Conservation (phyloP, 2,113 vertebrate species). For the Melanerpes aurifrons region DNA sequence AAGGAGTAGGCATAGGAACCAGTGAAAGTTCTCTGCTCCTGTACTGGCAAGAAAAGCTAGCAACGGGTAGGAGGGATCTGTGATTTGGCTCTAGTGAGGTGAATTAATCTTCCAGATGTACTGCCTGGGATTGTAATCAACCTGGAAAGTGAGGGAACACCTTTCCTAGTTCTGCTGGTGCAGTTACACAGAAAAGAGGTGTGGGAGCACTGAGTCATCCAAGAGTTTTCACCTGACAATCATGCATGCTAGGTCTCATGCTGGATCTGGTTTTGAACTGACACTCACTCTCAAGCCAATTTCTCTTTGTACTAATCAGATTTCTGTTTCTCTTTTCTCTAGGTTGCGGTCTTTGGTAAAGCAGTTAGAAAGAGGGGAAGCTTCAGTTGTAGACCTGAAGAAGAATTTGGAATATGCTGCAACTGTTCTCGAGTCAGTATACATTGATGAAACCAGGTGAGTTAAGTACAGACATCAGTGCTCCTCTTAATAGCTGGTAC, state of each 20-base stretch:
- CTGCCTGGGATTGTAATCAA: background rate
- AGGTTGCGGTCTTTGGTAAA: slow-evolving; percentile 96
- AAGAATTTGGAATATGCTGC: slow-evolving; percentile 98
- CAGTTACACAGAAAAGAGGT: background rate
- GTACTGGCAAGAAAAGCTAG: background rate
- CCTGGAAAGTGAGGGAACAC: background rate
- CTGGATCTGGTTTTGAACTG: background rate
- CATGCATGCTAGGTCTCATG: background rate
- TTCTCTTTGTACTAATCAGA: slow-evolving; percentile 12
- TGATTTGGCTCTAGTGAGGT: background rate
- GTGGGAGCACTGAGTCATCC: rapidly evolving
- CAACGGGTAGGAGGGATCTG: background rate
- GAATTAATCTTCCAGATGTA: background rate
- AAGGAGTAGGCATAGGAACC: background rate
- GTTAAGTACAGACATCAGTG: background rate
- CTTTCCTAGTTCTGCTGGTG: too few relatives aligned
- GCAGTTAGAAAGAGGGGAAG: slow-evolving; percentile 95
- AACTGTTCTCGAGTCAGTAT: slow-evolving; percentile 93
- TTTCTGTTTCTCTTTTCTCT: slow-evolving; percentile 60
- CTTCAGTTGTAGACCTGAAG: slow-evolving; percentile 93
- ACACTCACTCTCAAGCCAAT: background rate
- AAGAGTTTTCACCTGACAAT: background rate
- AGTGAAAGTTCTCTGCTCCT: background rate
- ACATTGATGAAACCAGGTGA: slow-evolving; percentile 96
- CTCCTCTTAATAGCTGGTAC: background rate